These are phyloP conservation scores for Margaritifera margaritifera DNA, from an alignment of 2,888 invertebrate genomes.

Conservation along the genomic window DNA sequence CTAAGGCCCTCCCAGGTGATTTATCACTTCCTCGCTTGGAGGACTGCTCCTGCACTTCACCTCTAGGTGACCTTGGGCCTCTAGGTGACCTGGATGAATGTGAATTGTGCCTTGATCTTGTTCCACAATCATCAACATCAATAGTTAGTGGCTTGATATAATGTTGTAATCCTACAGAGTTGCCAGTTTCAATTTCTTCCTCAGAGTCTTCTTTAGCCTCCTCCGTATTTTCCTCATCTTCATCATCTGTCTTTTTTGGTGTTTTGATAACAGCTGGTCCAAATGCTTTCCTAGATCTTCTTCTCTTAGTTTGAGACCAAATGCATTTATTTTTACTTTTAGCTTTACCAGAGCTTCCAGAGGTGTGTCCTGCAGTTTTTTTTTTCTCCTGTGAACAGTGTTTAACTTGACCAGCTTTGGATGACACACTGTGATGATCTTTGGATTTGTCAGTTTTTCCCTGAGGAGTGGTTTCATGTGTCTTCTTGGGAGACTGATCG, in stretches of 20 bases:
- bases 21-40: too few relatives aligned
- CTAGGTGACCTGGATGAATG: neutral
- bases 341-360: conserved; percentile 34
- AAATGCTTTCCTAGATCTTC: conserved; percentile 12
- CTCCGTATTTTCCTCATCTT: conserved; percentile 34
- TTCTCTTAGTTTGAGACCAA: conserved; percentile 21
- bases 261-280: conserved; percentile 12
- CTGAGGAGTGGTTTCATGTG: conserved; percentile 27
- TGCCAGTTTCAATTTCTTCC: conserved; percentile 11
- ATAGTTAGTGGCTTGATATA: conserved; percentile 18
- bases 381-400: conserved; percentile 23
- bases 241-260: conserved; percentile 16
- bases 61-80: conserved; percentile 5
- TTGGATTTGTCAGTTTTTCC: conserved; percentile 15
- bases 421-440: conserved; percentile 14
- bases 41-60: neutral
- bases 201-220: conserved; percentile 48
- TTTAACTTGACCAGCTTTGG: conserved; percentile 13
- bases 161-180: conserved; percentile 1
- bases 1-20: too few relatives aligned
- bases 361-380: neutral
- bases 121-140: conserved; percentile 22
- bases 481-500: conserved; percentile 29
- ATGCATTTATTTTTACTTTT: conserved; percentile 27
- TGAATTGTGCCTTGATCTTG: conserved; percentile 15